Conservation (phyloP, 2,888 invertebrate genomes). For the Drosophila cracens region DNA sequence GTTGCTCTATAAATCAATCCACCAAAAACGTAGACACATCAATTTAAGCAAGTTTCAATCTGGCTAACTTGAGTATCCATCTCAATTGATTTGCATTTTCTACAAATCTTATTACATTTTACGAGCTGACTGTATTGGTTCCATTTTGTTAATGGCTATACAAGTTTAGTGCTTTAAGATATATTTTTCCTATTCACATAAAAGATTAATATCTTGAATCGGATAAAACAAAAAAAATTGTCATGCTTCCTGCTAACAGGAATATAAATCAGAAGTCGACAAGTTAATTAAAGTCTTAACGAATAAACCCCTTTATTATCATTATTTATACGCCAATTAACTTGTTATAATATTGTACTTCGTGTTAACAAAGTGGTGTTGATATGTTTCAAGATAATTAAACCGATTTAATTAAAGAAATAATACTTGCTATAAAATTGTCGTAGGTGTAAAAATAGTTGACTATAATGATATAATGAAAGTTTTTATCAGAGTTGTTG, state of each 20-base stretch:
- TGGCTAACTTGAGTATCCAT: conserved; percentile 16
- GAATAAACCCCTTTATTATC: conserved; percentile 21
- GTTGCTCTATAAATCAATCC: conserved; percentile 55
- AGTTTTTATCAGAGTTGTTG: neutral
- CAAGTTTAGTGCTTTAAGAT: conserved; percentile 7
- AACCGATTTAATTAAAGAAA: neutral
- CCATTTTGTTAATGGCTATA: conserved; percentile 3
- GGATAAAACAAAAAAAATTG: neutral
- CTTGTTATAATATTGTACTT: conserved; percentile 12
- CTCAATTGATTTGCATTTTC: conserved; percentile 46
- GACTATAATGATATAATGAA: neutral
- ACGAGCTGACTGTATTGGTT: neutral
- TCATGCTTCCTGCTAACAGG: conserved; percentile 5
- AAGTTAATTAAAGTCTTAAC: conserved; percentile 44
- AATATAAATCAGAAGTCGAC: conserved; percentile 50
- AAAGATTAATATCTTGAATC: conserved; percentile 8
- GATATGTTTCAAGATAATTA: conserved; percentile 22
- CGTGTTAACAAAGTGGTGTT: conserved; percentile 24
- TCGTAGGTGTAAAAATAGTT: neutral
- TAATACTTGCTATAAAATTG: neutral
- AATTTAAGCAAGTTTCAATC: conserved; percentile 28
- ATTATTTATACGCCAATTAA: conserved; percentile 35
- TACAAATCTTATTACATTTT: neutral
- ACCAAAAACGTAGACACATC: conserved; percentile 41
- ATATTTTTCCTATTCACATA: neutral